These are phyloP conservation scores for Drosophila pullipes DNA, from an alignment of 2,888 invertebrate genomes.

Conservation along the genomic window DNA sequence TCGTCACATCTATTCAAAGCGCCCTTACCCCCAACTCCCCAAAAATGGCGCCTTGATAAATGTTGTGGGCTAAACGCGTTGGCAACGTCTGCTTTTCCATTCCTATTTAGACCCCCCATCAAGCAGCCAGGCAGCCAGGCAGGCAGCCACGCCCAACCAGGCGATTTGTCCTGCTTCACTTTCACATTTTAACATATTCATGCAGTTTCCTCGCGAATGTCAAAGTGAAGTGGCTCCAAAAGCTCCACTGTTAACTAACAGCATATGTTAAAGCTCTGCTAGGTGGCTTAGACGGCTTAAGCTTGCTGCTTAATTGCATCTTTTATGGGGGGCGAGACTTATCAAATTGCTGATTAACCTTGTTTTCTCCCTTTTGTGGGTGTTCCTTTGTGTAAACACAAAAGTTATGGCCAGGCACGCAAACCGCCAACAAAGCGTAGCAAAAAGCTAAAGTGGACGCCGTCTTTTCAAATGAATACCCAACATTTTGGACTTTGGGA, in stretches of 20 bases:
- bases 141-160: conserved; percentile 32
- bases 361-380: conserved; percentile 36
- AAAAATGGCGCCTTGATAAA: conserved; percentile 27
- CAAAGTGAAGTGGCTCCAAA: conserved; percentile 43
- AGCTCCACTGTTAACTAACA: conserved; percentile 30
- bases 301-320: conserved; percentile 44
- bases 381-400: conserved; percentile 36
- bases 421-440: conserved; percentile 3
- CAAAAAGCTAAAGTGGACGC: not conserved
- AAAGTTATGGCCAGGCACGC: conserved; percentile 16
- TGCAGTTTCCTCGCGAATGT: conserved; percentile 53
- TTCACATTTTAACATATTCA: conserved; percentile 52
- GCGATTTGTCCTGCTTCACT: conserved; percentile 10
- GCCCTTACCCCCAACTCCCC: not conserved
- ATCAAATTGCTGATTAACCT: conserved; percentile 53
- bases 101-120: conserved; percentile 8
- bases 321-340: conserved; percentile 35
- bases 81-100: conserved; percentile 39
- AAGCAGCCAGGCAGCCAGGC: not conserved
- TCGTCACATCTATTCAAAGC: conserved; percentile 13
- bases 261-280: conserved; percentile 21
- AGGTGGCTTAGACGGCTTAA: conserved; percentile 24
- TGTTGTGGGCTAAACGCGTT: conserved; percentile 27
- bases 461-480: conserved; percentile 5
- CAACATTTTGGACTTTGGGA: not conserved